These are phyloP conservation scores for Drosophila quinaria DNA, from an alignment of 2,888 invertebrate genomes.

Conservation along the genomic window DNA sequence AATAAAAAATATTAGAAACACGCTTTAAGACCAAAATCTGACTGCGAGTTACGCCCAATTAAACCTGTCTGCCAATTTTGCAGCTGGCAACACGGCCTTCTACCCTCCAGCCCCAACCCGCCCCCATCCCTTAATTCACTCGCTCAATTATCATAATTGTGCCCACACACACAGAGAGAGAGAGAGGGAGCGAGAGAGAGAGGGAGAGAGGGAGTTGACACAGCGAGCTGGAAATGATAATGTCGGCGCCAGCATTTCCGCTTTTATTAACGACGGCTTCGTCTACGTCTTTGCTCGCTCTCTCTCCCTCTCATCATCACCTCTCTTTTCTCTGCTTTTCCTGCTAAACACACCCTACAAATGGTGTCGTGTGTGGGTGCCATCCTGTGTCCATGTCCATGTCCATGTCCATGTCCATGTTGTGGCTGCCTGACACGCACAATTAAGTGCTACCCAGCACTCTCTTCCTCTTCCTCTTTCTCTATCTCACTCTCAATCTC, in stretches of 20 bases:
- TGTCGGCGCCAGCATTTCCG: slow-evolving; percentile 82
- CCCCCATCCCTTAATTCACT: slow-evolving; percentile 8
- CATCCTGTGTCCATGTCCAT: slow-evolving; percentile 39
- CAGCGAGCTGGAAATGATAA: slow-evolving; percentile 70
- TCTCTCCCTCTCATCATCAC: not conserved
- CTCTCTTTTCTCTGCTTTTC: not conserved
- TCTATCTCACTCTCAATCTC: slow-evolving; percentile 4
- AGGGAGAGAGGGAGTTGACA: slow-evolving; percentile 14
- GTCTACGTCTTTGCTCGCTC: slow-evolving; percentile 24
- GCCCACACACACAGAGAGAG: slow-evolving; percentile 26
- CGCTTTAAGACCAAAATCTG: slow-evolving; percentile 34
- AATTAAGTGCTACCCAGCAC: slow-evolving; percentile 66
- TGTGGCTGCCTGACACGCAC: slow-evolving; percentile 77
- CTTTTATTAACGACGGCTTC: slow-evolving; percentile 69
- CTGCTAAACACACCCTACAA: slow-evolving; percentile 55
- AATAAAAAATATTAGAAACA: not conserved
- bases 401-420: slow-evolving; percentile 56
- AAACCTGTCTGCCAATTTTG: slow-evolving; percentile 72
- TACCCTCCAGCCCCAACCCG: not conserved
- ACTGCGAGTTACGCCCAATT: slow-evolving; percentile 72
- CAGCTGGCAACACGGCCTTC: slow-evolving; percentile 24
- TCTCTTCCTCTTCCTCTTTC: slow-evolving; percentile 11
- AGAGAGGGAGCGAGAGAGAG: not conserved
- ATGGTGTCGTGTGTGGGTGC: slow-evolving; percentile 45
- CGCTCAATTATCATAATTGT: slow-evolving; percentile 78